Evolutionary conservation across 2,888 invertebrate species (phyloP), one percentile per base, ranked within the genome.

Genomic region (Plusia festucae): DNA sequence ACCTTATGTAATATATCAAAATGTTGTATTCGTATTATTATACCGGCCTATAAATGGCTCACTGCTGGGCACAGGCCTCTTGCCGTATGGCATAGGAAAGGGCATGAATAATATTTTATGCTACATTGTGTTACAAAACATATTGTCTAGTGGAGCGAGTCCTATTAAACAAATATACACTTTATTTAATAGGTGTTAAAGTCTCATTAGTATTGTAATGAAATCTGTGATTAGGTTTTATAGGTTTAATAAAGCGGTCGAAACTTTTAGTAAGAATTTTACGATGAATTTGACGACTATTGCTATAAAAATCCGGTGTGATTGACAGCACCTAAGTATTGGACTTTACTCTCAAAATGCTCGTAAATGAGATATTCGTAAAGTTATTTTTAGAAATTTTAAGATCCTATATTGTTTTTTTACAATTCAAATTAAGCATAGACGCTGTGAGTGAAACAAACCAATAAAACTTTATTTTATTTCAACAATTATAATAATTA

Each of bases 201-300:
- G 40, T 40, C 40, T 30, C 57, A 56, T 72, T 68, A 61, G 20
- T 16, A 30, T 15, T 8, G 20, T 15, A 13, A 59, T 52, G 58
- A 55, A 55, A 60, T 1, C 1, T 18, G 24, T 56, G 18, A 49
- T 44, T 20, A 27, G 20, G 46, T 8, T 18, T 20, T 11, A 49
- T 18, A 20, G 18, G 9, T 49, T 49, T 49, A 20, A 18, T 20
- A 49, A 49, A 18, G 18, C 46, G 11, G 20, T 20, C 9, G 20
- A 49, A 18, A 49, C 46, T 49, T 49, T 49, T 49, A 2, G 11
- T 18, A 11, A 49, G 18, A 18, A 20, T 49, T 49, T 40, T 20
- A 49, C 46, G 18, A 49, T 49, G 20, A 49, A 20, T 16, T 49
- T 49, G 46, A 49, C 18, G 46, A 49, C 11, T 5, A n/a, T 49